Percentiles rank a stretch among this genome's conserved stretches.
These are phyloP conservation scores for Micromesistius poutassou DNA, from an alignment of 2,797 vertebrate genomes.

Conservation along the genomic window DNA sequence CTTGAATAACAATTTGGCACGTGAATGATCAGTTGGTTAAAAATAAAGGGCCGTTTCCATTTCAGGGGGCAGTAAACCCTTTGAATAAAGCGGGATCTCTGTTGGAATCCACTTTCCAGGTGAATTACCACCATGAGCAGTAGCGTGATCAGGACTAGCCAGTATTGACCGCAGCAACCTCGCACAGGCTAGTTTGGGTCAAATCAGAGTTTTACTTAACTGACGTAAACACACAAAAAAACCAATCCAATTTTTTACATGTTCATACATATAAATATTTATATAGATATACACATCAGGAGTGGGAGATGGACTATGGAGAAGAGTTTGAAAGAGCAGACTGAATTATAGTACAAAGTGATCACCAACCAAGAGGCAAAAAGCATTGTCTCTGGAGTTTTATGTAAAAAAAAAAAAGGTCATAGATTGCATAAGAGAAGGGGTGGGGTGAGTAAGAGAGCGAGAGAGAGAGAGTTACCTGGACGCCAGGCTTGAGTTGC, in stretches of 20 bases:
- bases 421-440: not conserved
- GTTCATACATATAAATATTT: too few species aligned
- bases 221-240: not conserved
- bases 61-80: not conserved
- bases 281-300: not conserved
- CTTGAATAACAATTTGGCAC: not conserved
- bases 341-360: not conserved
- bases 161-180: not conserved
- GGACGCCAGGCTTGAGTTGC: slow-evolving; percentile 48
- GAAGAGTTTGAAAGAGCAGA: not conserved
- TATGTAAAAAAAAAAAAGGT: not conserved
- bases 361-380: not conserved
- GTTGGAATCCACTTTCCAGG: not conserved
- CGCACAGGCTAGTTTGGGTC: not conserved
- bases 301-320: not conserved
- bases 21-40: not conserved
- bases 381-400: not conserved
- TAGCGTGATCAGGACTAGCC: not conserved
- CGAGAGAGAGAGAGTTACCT: slow-evolving; percentile 44
- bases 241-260: too few species aligned
- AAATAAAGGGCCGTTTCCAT: not conserved
- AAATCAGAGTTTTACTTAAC: not conserved
- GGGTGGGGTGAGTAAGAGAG: not conserved
- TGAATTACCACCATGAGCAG: not conserved
- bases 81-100: not conserved